Evolutionary conservation across 2,797 vertebrate species (phyloP).

Genomic region (Arctocebus calabarensis): DNA sequence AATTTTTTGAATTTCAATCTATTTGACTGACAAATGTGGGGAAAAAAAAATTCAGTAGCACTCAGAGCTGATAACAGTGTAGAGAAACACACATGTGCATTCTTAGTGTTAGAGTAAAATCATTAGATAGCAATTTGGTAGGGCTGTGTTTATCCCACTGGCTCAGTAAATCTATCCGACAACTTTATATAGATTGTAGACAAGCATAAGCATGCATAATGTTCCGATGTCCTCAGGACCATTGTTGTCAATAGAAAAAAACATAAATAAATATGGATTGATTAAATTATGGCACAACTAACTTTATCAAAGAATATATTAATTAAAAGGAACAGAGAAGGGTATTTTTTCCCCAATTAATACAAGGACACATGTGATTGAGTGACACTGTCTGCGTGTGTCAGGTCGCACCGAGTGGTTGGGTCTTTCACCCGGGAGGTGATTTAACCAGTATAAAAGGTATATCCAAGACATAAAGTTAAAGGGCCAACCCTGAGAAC

Average conservation of each 20-base stretch:
- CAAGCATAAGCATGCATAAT: neutral
- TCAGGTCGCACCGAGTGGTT: too few species aligned
- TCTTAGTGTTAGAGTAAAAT: neutral
- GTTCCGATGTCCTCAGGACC: neutral
- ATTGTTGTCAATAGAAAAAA: neutral
- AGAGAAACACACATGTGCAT: neutral
- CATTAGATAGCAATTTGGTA: neutral
- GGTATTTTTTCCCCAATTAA: too few species aligned
- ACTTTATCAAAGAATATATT: neutral
- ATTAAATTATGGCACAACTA: neutral
- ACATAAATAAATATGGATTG: neutral
- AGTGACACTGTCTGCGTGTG: too few species aligned
- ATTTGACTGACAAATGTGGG: neutral
- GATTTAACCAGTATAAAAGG: slow-evolving; percentile 25
- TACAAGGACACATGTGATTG: too few species aligned
- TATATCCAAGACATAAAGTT: neutral
- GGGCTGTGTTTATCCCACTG: neutral
- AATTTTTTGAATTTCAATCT: neutral
- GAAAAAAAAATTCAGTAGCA: neutral
- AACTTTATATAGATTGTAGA: neutral
- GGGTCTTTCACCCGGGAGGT: too few species aligned
- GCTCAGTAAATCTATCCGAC: neutral
- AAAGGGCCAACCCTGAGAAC: neutral
- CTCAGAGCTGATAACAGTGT: neutral
- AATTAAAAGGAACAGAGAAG: neutral